Evolutionary conservation across 1,140 invertebrate genomes (phyloP), one percentile per base, ranked within the genome.

Genomic region (Ceratina calcarata): DNA sequence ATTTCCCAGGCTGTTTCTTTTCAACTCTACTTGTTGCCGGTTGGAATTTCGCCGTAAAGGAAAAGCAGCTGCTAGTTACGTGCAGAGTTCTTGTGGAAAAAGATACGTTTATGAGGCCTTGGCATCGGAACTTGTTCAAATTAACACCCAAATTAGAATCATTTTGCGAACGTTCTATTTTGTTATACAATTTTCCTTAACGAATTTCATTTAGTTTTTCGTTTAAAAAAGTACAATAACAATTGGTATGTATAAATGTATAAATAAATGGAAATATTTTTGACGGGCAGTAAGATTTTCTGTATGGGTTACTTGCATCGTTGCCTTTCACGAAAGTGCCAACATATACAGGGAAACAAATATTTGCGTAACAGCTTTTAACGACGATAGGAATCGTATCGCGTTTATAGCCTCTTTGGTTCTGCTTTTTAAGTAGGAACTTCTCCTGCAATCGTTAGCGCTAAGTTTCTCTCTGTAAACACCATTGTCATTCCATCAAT

Each of bases 401-500:
- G 45, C 7, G 10, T 51, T 49, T 65, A 65, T 45, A 45, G 15
- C 15, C 7, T 3, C 4, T 0, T 15, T 16, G 49, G 2, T 55
- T 18, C 20, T 24, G 16, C 37, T 61, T 60, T 72, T 72, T 32
- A 61, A 60, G 49, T 24, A 49, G 37, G 10, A 61, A 61, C 70
- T 49, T 24, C 22, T 45, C 3, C 8, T n/a, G 4, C 45, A 45
- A 22, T 61, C 32, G 8, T 45, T 22, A 12, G 13, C 27, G 45
- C 16, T 10, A 37, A 45, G 66, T 61, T 72, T 60, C 70, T 51
- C 49, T 16, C 27, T 20, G 61, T 20, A 65, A 74, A 65, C 20
- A 55, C 37, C 37, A 73, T 73, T 73, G 71, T 64, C 49, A 74
- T 65, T 74, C 72, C n/a, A n/a, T 1, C 72, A 10, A 37, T 20